These are phyloP conservation scores for Lingula anatina DNA, from an alignment of 2,888 invertebrate species.

Conservation along the genomic window DNA sequence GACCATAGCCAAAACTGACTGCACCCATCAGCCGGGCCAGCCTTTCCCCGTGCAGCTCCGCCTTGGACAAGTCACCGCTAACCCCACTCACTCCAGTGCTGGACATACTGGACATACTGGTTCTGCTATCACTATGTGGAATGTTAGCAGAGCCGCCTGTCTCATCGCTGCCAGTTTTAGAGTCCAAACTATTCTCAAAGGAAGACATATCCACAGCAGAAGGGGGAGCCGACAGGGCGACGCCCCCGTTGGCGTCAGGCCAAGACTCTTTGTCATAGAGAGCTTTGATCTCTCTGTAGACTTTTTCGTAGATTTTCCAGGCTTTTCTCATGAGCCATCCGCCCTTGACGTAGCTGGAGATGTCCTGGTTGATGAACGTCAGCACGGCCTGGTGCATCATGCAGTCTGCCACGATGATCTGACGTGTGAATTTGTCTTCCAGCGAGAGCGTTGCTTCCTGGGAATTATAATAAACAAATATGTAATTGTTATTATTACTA, in stretches of 20 bases:
- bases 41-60: slow-evolving; percentile 42
- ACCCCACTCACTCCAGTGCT: no score
- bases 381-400: slow-evolving; percentile 64
- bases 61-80: no score
- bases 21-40: slow-evolving; percentile 63
- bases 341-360: slow-evolving; percentile 61
- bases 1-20: slow-evolving; percentile 67
- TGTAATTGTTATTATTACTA: no score
- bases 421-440: slow-evolving; percentile 60
- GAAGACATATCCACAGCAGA: not conserved
- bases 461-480: no score
- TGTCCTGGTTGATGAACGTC: slow-evolving; percentile 63
- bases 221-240: not conserved
- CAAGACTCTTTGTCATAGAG: slow-evolving; percentile 52
- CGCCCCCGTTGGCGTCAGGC: no score
- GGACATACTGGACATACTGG: not conserved
- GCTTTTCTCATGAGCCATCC: slow-evolving; percentile 67
- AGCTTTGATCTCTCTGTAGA: slow-evolving; percentile 59
- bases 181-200: not conserved
- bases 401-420: slow-evolving; percentile 65
- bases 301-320: slow-evolving; percentile 66
- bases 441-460: slow-evolving; percentile 26
- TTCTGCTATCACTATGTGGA: slow-evolving; percentile 2
- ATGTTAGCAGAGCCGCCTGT: not conserved
- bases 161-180: not conserved